A percentile compares a stretch with the other conserved stretches of the same genome.
Conservation (phyloP, 2,113 vertebrate species). For the Ctenomys sociabilis region DNA sequence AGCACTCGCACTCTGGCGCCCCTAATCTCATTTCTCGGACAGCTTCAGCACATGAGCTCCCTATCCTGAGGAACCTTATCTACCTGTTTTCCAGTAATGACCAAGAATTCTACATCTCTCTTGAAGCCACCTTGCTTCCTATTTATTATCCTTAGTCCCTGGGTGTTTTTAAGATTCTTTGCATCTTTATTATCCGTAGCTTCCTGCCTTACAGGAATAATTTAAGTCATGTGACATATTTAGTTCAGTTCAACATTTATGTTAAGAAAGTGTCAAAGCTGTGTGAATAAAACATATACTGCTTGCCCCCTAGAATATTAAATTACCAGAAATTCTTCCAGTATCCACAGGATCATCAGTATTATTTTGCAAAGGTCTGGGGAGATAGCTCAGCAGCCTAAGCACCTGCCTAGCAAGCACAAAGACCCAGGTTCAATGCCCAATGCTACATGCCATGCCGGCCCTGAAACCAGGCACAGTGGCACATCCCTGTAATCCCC, state of each 20-base stretch:
- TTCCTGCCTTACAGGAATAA: constrained; percentile 5
- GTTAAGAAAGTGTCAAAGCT: not conserved
- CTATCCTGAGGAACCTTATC: not conserved
- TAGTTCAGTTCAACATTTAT: not conserved
- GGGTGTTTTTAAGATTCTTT: not conserved
- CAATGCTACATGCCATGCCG: too few species aligned
- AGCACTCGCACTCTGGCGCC: not conserved
- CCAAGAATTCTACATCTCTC: not conserved
- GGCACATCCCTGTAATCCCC: too few species aligned
- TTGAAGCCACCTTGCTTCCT: not conserved
- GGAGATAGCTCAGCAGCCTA: too few species aligned
- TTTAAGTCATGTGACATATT: not conserved
- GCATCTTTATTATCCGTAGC: not conserved
- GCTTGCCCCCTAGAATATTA: not conserved
- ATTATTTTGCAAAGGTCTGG: not conserved
- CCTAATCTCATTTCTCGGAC: not conserved
- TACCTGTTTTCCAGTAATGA: not conserved
- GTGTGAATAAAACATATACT: not conserved
- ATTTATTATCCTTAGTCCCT: not conserved
- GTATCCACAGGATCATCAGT: not conserved
- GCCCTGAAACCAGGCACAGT: too few species aligned
- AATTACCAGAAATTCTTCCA: not conserved
- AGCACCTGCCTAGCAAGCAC: too few species aligned
- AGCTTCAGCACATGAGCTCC: not conserved
- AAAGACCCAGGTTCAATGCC: too few species aligned